phyloP scores from a whole-genome alignment of 1,140 invertebrate species.

The Pachyrhynchus sulphureomaculatus region DNA sequence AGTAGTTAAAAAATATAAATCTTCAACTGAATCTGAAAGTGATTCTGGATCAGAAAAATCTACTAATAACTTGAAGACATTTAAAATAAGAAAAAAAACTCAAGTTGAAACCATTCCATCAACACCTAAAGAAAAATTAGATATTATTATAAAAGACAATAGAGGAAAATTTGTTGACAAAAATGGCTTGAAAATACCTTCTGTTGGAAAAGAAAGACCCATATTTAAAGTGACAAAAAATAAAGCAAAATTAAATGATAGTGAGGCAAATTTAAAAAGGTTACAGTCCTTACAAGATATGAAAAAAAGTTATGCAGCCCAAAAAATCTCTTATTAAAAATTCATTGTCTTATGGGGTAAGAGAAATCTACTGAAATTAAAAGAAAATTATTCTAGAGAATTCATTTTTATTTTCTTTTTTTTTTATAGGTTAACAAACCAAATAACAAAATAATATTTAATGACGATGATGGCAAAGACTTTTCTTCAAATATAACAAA shows the following conservation, averaged over 20 bases:
- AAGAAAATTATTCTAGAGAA: no score
- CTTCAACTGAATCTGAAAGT: neutral
- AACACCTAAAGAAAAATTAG: conserved; percentile 11
- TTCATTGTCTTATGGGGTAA: conserved; percentile 57
- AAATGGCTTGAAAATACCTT: conserved; percentile 26
- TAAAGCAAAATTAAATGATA: conserved; percentile 22
- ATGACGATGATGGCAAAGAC: conserved; percentile 51
- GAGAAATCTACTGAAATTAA: conserved; percentile 29
- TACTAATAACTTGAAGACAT: conserved; percentile 3
- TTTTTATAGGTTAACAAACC: conserved; percentile 52
- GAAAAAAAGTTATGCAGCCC: conserved; percentile 57
- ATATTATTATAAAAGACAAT: conserved; percentile 37
- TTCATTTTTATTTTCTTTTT: conserved; percentile 25
- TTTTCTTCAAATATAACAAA: neutral
- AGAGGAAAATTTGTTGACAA: conserved; percentile 25
- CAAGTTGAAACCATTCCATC: neutral
- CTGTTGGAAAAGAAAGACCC: conserved; percentile 24
- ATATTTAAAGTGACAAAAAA: conserved; percentile 20
- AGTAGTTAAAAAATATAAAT: conserved; percentile 1
- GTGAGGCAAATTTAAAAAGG: conserved; percentile 57
- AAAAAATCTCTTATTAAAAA: conserved; percentile 59
- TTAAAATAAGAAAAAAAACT: neutral
- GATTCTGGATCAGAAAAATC: neutral
- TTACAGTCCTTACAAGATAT: conserved; percentile 59
- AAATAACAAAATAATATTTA: conserved; percentile 61